Evolutionary conservation across 1,140 invertebrate species (phyloP).

Genomic region (Andrena cerasifolii): DNA sequence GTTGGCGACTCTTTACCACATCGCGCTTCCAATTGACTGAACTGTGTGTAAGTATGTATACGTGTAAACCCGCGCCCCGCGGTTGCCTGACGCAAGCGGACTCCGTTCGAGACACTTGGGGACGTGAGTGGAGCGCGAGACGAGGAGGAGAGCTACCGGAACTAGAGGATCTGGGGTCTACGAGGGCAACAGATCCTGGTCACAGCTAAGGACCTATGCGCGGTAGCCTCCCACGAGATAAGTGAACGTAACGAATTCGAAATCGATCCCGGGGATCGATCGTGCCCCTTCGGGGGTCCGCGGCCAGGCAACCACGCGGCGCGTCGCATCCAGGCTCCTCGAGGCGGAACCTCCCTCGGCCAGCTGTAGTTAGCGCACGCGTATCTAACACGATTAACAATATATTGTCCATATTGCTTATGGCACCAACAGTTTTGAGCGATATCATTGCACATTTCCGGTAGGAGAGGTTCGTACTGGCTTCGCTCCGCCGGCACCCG

Average conservation of each 20-base stretch:
- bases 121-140: too few species aligned
- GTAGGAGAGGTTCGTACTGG: constrained; percentile 34
- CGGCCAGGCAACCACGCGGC: constrained; percentile 28
- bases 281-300: neutral
- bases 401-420: constrained; percentile 78
- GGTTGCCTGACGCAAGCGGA: constrained; percentile 22
- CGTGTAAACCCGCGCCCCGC: constrained; percentile 35
- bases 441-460: constrained; percentile 57
- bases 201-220: too few species aligned
- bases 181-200: too few species aligned
- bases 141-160: too few species aligned
- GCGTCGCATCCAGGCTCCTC: constrained; percentile 31
- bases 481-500: constrained; percentile 30
- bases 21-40: constrained; percentile 75
- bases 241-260: neutral
- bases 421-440: constrained; percentile 75
- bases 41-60: constrained; percentile 55
- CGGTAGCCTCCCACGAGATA: neutral
- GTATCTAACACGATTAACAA: constrained; percentile 61
- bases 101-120: neutral
- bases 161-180: too few species aligned
- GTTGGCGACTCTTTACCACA: constrained; percentile 65
- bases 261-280: neutral
- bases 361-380: constrained; percentile 74
- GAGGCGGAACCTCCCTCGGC: constrained; percentile 65